Base-by-base conservation (phyloP, 2,888 invertebrate genomes). In the Lasioglossum marginatum region DNA sequence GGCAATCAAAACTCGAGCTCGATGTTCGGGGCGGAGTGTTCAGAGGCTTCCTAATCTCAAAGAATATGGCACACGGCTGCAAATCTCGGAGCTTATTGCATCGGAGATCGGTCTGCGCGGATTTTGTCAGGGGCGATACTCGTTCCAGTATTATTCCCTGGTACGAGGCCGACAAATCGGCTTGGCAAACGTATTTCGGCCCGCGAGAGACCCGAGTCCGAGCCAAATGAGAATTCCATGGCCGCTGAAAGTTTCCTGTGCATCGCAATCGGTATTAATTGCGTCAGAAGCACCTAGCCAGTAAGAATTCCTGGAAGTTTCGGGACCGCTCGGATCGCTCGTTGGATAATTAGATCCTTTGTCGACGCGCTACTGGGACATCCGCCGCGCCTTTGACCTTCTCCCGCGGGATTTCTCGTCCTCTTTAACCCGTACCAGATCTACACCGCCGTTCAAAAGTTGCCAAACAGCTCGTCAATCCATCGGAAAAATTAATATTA, bases 181-280 rank as follows among this genome's bases (percentile, higher is more conserved):
- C 40, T 27, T 71, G 40, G 71, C 40, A 76, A 45, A 23, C 37
- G 68, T 68, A 66, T 68, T 45, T 68, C 77, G 40, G 45, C n/a
- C 40, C 48, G 48, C 74, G 31, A n/a, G 45, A 52, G 52, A 60
- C 5, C 45, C 45, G 45, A 4, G 45, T 16, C 8, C 76, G 27
- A 60, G 57, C 71, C 79, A 86, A 86, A 86, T 86, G 86, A 82
- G 70, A 89, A 89, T 89, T 89, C 84, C 77, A 76, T 27, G 73
- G 34, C 37, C 43, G 37, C 31, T 72, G 74, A 80, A 80, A 86
- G 57, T 77, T 73, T 34, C 63, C 73, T 68, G 82, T 66, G 43
- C 75, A 82, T 89, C 68, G 82, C 77, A 60, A 89, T 85, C 85
- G 77, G 82, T 66, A 89, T 84, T 85, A 89, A 89, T 89, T 84